Evolutionary conservation across 1,140 invertebrate genomes (phyloP).

Genomic region (Pseudomyrmex gracilis): DNA sequence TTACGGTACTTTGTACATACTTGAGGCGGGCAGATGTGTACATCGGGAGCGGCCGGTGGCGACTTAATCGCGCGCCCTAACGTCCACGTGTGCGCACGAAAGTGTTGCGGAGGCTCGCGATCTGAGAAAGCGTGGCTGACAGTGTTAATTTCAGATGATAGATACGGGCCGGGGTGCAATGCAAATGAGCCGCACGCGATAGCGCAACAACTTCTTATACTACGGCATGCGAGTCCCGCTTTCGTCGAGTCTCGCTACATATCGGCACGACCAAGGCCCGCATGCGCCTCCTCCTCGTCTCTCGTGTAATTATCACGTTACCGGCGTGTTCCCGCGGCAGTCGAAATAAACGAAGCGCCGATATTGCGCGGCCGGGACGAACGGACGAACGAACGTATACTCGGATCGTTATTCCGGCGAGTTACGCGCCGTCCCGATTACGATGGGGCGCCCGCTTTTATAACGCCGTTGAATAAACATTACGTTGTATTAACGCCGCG

Average conservation of each 20-base stretch:
- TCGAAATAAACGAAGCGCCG: constrained; percentile 25
- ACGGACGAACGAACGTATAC: neutral
- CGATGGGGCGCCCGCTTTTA: constrained; percentile 1
- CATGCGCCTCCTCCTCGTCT: constrained; percentile 35
- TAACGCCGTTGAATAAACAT: constrained; percentile 49
- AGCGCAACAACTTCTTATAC: constrained; percentile 63
- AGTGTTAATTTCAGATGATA: constrained; percentile 79
- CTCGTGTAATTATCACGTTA: constrained; percentile 55
- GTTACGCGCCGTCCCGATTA: neutral
- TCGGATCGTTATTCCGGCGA: constrained; percentile 25
- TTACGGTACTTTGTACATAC: constrained; percentile 59
- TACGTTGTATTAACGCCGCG: constrained; percentile 23
- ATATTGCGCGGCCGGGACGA: constrained; percentile 24
- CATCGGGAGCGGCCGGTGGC: constrained; percentile 51
- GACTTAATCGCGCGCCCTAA: constrained; percentile 71
- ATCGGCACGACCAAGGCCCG: constrained; percentile 22
- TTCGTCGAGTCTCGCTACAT: constrained; percentile 27
- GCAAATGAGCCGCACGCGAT: constrained; percentile 77
- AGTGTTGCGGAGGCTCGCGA: constrained; percentile 50
- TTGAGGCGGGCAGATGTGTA: constrained; percentile 32
- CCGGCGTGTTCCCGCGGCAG: constrained; percentile 1
- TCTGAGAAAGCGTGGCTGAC: constrained; percentile 74
- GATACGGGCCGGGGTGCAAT: constrained; percentile 70
- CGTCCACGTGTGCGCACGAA: constrained; percentile 60
- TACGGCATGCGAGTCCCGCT: constrained; percentile 61